Evolutionary conservation across 2,888 invertebrate species (phyloP).

Genomic region (Uropetala carovei): DNA sequence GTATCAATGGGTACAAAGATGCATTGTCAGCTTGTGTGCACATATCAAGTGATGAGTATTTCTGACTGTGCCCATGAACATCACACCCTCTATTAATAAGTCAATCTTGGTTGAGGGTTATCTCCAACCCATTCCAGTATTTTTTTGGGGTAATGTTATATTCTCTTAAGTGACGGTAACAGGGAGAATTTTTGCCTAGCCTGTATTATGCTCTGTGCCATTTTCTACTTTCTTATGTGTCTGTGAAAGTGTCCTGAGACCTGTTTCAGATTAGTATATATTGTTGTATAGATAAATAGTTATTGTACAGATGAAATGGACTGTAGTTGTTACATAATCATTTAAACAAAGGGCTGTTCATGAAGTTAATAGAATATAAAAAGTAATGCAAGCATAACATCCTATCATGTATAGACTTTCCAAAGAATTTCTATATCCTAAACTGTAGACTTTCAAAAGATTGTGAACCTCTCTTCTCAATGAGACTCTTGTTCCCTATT

Average conservation of each 20-base stretch:
- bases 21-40: constrained; percentile 64
- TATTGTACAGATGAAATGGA: constrained; percentile 67
- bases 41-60: constrained; percentile 64
- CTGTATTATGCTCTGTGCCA: constrained; percentile 66
- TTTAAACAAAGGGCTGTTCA: constrained; percentile 65
- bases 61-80: constrained; percentile 62
- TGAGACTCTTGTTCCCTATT: constrained; percentile 47
- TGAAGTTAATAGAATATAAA: constrained; percentile 66
- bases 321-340: constrained; percentile 67
- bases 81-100: constrained; percentile 63
- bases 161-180: constrained; percentile 64
- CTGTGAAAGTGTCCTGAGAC: constrained; percentile 66
- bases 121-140: constrained; percentile 64
- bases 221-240: constrained; percentile 68
- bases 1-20: constrained; percentile 62
- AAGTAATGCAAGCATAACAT: constrained; percentile 58
- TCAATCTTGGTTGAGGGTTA: constrained; percentile 64
- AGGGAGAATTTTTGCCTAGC: constrained; percentile 64
- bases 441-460: constrained; percentile 56
- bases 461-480: constrained; percentile 53
- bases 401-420: constrained; percentile 65
- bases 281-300: constrained; percentile 68
- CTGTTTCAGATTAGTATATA: constrained; percentile 67
- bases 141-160: constrained; percentile 64
- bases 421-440: constrained; percentile 56